Base-by-base conservation (phyloP, 2,888 invertebrate species). In the Pristionchus entomophagus region DNA sequence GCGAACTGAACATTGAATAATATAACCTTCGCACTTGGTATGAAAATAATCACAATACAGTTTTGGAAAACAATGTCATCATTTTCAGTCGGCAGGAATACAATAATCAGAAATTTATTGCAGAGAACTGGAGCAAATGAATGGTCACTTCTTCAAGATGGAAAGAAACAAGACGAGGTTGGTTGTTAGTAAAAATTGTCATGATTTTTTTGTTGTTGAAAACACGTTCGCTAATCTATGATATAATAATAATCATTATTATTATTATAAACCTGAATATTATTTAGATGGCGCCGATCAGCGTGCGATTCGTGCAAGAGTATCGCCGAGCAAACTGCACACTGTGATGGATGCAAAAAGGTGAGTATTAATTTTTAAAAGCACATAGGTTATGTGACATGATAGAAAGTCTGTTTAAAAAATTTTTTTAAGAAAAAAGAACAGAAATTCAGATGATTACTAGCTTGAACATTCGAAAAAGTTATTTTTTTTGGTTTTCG, bases 341-440 rank as follows among this genome's bases (percentile, higher is more conserved):
- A 65, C n/a, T 92, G 92, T 62, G 91, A 91, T 38, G 91, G 90
- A 32, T 92, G 92, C 86, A 88, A 87, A 65, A 88, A 89, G 88
- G 90, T n/a, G n/a, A n/a, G n/a, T n/a, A n/a, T 89, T 59, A 49
- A 26, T 2, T 10, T n/a, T n/a, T n/a, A n/a, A n/a, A n/a, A n/a
- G n/a, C n/a, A n/a, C n/a, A n/a, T n/a, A n/a, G n/a, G n/a, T n/a
- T n/a, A n/a, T n/a, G n/a, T n/a, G n/a, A n/a, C n/a, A n/a, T 38
- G 2, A 0, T 17, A n/a, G n/a, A n/a, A n/a, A n/a, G n/a, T 1
- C 45, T 38, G 19, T 35, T 35, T 5, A 3, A 2, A 38, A 26
- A 4, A 26, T 22, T 22, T 1, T 22, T 8, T 3, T 8, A 22
- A 8, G 53, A 14, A 56, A 51, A 22, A 2, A 51, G 22, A 2